Evolutionary conservation across 2,888 invertebrate genomes (phyloP).

Genomic region (Torymus aiolomorphi): DNA sequence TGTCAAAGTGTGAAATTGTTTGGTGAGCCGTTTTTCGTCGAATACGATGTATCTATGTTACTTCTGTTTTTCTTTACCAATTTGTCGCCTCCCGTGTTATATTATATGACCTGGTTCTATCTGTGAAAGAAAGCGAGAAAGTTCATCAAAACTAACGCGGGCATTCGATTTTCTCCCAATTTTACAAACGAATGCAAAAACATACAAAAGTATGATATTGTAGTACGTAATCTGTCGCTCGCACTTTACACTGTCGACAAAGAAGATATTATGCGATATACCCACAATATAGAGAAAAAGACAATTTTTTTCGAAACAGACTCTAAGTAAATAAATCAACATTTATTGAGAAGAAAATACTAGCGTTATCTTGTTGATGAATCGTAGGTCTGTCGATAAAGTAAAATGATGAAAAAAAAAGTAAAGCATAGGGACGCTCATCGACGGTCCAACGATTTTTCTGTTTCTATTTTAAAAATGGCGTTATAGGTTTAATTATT

Average conservation of each 20-base stretch:
- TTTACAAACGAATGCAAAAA: slow-evolving; percentile 16
- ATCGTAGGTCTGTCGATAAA: slow-evolving; percentile 39
- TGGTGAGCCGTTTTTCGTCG: slow-evolving; percentile 9
- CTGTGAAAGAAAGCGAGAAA: not conserved
- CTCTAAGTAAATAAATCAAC: slow-evolving; percentile 28
- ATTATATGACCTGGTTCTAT: not conserved
- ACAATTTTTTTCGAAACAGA: slow-evolving; percentile 29
- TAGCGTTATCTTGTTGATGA: slow-evolving; percentile 36
- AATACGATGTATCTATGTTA: not conserved
- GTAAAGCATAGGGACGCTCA: slow-evolving; percentile 16
- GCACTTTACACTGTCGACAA: slow-evolving; percentile 34
- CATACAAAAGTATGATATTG: slow-evolving; percentile 18
- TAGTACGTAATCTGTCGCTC: slow-evolving; percentile 30
- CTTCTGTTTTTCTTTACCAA: too few species aligned
- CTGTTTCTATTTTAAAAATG: slow-evolving; percentile 46
- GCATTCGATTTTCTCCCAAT: slow-evolving; percentile 13
- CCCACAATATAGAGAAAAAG: not conserved
- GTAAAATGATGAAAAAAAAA: slow-evolving; percentile 2
- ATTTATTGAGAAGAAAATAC: slow-evolving; percentile 19
- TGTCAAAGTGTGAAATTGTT: not conserved
- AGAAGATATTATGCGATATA: slow-evolving; percentile 13
- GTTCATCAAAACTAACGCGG: too few species aligned
- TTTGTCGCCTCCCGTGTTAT: too few species aligned
- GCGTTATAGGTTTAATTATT: slow-evolving; percentile 49
- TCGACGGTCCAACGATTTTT: slow-evolving; percentile 39